A percentile compares a stretch with the other conserved stretches of the same genome.
These are phyloP conservation scores for Calameuta idolon DNA, from an alignment of 2,888 invertebrate species.

Conservation along the genomic window DNA sequence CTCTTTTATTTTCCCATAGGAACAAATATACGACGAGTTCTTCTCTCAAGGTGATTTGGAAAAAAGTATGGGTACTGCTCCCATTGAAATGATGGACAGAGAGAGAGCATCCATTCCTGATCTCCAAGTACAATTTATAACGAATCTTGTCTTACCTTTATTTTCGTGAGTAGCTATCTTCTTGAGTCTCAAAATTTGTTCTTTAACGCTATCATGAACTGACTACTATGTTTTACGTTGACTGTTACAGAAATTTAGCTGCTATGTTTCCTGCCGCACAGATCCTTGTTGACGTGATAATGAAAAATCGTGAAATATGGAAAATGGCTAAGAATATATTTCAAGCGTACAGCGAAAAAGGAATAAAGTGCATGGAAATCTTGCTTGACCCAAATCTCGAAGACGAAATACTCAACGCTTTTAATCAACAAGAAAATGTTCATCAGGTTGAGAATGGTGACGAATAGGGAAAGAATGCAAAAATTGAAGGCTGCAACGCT, in stretches of 20 bases:
- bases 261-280: conserved; percentile 70
- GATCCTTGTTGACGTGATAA: conserved; percentile 68
- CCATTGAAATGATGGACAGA: conserved; percentile 83
- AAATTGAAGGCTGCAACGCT: not conserved
- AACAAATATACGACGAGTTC: conserved; percentile 84
- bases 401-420: conserved; percentile 43
- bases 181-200: not conserved
- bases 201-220: not conserved
- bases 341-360: conserved; percentile 47
- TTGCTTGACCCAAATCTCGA: conserved; percentile 51
- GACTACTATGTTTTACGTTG: conserved; percentile 16
- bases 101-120: conserved; percentile 86
- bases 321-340: conserved; percentile 68
- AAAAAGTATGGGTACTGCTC: conserved; percentile 80
- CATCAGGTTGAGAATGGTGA: not conserved
- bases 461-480: not conserved
- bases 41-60: conserved; percentile 89
- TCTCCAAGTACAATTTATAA: conserved; percentile 81
- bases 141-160: conserved; percentile 68
- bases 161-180: conserved; percentile 66
- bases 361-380: conserved; percentile 54
- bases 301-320: conserved; percentile 73
- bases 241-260: conserved; percentile 68
- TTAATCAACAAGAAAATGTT: conserved; percentile 10
- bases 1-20: conserved; percentile 65